Evolutionary conservation across 2,888 invertebrate genomes (phyloP).

Genomic region (Lasioglossum figueresi): DNA sequence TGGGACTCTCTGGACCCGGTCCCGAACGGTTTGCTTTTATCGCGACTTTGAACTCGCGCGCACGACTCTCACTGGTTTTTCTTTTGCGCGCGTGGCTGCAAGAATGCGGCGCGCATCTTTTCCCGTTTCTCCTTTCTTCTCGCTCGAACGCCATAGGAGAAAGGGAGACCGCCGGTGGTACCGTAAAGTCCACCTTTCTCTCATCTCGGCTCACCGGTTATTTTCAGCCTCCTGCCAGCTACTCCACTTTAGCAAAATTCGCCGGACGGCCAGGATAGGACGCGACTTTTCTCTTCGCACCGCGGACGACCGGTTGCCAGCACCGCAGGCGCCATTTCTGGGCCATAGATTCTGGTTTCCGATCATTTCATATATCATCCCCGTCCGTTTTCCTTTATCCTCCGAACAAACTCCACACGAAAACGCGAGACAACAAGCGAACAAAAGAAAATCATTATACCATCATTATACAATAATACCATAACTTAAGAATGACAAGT

Average conservation of each 20-base stretch:
- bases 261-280: slow-evolving; percentile 1
- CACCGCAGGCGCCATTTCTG: background rate
- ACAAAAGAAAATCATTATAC: background rate
- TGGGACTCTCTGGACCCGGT: background rate
- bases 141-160: slow-evolving; percentile 60
- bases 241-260: slow-evolving; percentile 44
- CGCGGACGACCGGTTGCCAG: background rate
- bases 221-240: slow-evolving; percentile 49
- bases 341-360: background rate
- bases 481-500: background rate
- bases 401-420: background rate
- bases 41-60: slow-evolving; percentile 18
- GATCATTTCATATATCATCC: background rate
- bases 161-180: slow-evolving; percentile 64
- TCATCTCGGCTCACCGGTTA: slow-evolving; percentile 63
- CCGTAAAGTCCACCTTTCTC: slow-evolving; percentile 74
- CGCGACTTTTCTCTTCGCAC: background rate
- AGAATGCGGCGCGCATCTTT: slow-evolving; percentile 69
- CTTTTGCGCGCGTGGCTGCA: slow-evolving; percentile 60
- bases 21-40: slow-evolving; percentile 19
- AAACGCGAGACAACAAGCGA: background rate
- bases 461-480: too few species aligned
- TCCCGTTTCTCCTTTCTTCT: slow-evolving; percentile 69
- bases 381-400: background rate
- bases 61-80: slow-evolving; percentile 72